phyloP scores from a whole-genome alignment of 2,113 vertebrate genomes.

The Gasterosteus aculeatus region DNA sequence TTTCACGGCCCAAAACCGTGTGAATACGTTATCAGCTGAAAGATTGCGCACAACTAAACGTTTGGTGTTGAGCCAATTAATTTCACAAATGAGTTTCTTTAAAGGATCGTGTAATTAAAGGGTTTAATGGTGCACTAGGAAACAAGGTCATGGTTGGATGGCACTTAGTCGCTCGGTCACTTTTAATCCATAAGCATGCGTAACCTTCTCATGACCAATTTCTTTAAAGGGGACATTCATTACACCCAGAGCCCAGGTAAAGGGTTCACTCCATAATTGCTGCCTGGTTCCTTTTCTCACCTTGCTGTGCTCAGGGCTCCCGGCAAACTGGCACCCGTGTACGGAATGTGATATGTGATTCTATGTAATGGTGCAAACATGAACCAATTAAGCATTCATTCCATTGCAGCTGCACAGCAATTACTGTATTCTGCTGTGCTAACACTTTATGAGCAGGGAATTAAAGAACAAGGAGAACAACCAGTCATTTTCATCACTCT shows the following conservation, averaged over 20 bases:
- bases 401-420: slow-evolving; percentile 48
- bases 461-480: slow-evolving; percentile 17
- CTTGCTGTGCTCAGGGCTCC: slow-evolving; percentile 25
- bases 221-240: slow-evolving; percentile 53
- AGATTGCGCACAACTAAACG: slow-evolving; percentile 4
- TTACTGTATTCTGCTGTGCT: slow-evolving; percentile 50
- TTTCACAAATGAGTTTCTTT: slow-evolving; percentile 49
- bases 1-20: neutral
- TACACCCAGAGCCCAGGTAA: slow-evolving; percentile 20
- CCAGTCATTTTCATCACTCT: slow-evolving; percentile 40
- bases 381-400: slow-evolving; percentile 60
- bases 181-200: slow-evolving; percentile 43
- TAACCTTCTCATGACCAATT: slow-evolving; percentile 36
- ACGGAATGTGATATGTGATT: slow-evolving; percentile 31
- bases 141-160: slow-evolving; percentile 33
- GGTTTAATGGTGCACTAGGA: slow-evolving; percentile 24
- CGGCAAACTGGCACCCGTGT: slow-evolving; percentile 33
- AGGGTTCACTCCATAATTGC: slow-evolving; percentile 40
- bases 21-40: slow-evolving; percentile 33
- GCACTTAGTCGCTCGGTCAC: slow-evolving; percentile 15
- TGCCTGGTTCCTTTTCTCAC: slow-evolving; percentile 34
- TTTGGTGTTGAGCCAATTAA: slow-evolving; percentile 38
- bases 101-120: slow-evolving; percentile 31
- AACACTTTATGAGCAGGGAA: slow-evolving; percentile 55
- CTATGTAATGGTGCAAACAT: slow-evolving; percentile 23